Conservation (phyloP, 1,140 invertebrate genomes). For the Trichonephila clavipes region DNA sequence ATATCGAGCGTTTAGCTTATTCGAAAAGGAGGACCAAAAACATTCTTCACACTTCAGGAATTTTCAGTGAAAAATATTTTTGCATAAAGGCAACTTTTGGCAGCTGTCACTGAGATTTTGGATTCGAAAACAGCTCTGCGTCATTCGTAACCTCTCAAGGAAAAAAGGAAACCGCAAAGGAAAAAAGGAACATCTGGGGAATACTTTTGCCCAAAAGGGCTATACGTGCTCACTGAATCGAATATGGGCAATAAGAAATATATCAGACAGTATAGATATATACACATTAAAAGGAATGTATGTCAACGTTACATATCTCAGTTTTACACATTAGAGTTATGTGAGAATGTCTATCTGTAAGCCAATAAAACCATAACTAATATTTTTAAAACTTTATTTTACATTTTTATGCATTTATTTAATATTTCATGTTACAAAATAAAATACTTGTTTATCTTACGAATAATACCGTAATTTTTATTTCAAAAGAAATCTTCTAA, state of each 20-base stretch:
- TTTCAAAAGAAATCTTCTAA: too few relatives aligned
- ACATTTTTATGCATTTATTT: neutral
- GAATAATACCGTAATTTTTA: too few relatives aligned
- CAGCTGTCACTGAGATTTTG: slow-evolving; percentile 45
- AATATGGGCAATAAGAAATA: slow-evolving; percentile 26
- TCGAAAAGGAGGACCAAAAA: slow-evolving; percentile 24
- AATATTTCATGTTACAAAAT: neutral
- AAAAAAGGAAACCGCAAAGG: neutral
- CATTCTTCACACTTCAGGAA: slow-evolving; percentile 49
- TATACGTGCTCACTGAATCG: slow-evolving; percentile 29
- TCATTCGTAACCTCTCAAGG: neutral
- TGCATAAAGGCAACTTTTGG: slow-evolving; percentile 47
- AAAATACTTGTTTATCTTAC: too few relatives aligned
- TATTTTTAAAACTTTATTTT: neutral
- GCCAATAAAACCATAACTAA: neutral
- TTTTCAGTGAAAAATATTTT: slow-evolving; percentile 47
- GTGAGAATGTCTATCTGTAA: neutral
- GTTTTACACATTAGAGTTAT: neutral
- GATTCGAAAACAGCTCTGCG: slow-evolving; percentile 4
- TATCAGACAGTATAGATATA: slow-evolving; percentile 1
- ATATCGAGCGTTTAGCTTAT: slow-evolving; percentile 46
- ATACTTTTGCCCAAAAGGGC: slow-evolving; percentile 36
- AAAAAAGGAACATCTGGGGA: neutral
- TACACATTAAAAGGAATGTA: neutral
- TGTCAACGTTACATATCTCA: neutral